Percentiles rank a stretch among this genome's conserved stretches.
Conservation (phyloP, 2,113 vertebrate genomes). For the Benitochromis conjunctus region DNA sequence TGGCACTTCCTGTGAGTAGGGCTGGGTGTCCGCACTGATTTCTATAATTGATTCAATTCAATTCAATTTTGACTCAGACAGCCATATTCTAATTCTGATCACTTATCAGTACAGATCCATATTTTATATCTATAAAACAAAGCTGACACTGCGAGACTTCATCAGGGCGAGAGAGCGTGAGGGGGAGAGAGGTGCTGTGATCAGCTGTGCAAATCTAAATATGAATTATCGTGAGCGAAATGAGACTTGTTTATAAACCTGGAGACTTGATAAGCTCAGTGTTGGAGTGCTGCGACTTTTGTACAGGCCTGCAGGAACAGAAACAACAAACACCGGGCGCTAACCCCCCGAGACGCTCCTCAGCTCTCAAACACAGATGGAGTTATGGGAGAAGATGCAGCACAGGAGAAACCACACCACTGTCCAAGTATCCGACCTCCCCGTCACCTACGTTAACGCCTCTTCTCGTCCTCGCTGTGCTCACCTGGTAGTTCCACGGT, state of each 20-base stretch:
- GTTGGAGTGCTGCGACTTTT: not conserved
- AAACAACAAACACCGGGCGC: not conserved
- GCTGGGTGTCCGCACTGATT: too few relatives aligned
- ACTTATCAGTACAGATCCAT: too few relatives aligned
- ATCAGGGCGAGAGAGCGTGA: too few relatives aligned
- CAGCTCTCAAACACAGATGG: not conserved
- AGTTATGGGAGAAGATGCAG: not conserved
- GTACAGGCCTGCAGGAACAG: not conserved
- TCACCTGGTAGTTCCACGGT: conserved; percentile 95
- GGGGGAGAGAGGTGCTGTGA: too few relatives aligned
- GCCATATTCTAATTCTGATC: too few relatives aligned
- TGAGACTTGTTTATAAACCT: not conserved
- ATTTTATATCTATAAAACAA: too few relatives aligned
- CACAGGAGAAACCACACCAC: not conserved
- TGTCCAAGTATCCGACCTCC: not conserved
- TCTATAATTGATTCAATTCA: too few relatives aligned
- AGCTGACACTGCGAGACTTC: too few relatives aligned
- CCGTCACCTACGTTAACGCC: not conserved
- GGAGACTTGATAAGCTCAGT: not conserved
- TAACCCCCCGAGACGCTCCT: not conserved
- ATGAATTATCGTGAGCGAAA: not conserved
- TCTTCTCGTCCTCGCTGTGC: not conserved
- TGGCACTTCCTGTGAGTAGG: not conserved
- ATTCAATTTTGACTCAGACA: too few relatives aligned
- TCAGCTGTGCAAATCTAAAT: not conserved